These are phyloP conservation scores for Poecilia latipinna DNA, from an alignment of 2,113 vertebrate species.

Conservation along the genomic window DNA sequence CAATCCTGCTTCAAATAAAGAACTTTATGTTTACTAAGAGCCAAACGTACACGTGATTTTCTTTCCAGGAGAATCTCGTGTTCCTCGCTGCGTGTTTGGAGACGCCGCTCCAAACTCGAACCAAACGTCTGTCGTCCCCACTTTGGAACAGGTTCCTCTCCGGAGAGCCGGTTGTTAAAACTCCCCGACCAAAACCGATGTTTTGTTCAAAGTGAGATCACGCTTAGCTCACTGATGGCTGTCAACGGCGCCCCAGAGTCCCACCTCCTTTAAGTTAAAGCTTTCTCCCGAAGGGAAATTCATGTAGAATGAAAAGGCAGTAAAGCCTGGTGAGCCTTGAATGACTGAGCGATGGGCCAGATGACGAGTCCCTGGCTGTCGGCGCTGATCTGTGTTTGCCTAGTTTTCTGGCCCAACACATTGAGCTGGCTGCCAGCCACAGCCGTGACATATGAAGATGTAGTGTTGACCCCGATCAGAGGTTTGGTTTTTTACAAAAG, in stretches of 20 bases:
- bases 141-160: background rate
- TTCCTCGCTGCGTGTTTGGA: background rate
- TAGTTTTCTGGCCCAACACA: constrained; percentile 61
- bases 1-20: no score
- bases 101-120: background rate
- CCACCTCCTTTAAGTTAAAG: background rate
- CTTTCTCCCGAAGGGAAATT: constrained; percentile 35
- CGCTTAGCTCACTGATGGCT: background rate
- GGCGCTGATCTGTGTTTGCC: constrained; percentile 5
- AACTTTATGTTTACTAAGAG: no score
- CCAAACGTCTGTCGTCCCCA: background rate
- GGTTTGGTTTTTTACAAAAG: constrained; percentile 46
- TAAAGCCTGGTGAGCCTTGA: constrained; percentile 58
- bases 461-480: constrained; percentile 34
- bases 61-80: background rate
- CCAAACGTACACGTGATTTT: background rate
- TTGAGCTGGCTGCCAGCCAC: constrained; percentile 53
- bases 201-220: background rate
- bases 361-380: constrained; percentile 76
- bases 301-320: constrained; percentile 31
- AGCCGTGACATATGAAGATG: constrained; percentile 70
- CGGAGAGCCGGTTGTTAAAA: background rate
- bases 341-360: constrained; percentile 57
- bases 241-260: background rate
- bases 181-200: background rate